Conservation (phyloP, 30 jellyfish, hydroid and myxozoan species). For the Hydractinia echinata region DNA sequence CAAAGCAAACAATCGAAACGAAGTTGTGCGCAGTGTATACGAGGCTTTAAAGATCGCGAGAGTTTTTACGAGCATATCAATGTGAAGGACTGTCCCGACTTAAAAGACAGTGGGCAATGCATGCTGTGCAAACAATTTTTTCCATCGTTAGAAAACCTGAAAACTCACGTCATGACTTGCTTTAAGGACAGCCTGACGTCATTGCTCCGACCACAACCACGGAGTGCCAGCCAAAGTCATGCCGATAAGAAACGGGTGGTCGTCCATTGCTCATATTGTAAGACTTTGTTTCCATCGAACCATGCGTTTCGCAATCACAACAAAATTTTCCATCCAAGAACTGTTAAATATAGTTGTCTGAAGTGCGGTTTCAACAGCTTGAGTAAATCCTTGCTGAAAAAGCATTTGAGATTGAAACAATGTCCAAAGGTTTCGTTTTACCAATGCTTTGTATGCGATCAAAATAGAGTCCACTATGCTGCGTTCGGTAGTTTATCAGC, state of each 20-base stretch:
- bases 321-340: not conserved
- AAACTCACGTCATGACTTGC: slow-evolving; percentile 19
- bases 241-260: slow-evolving; percentile 1
- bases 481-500: slow-evolving; percentile 10
- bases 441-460: slow-evolving; percentile 24
- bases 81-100: not conserved
- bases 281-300: slow-evolving; percentile 1
- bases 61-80: slow-evolving; percentile 18
- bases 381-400: slow-evolving; percentile 11
- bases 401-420: not conserved
- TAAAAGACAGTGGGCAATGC: slow-evolving; percentile 16
- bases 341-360: not conserved
- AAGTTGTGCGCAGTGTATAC: slow-evolving; percentile 22
- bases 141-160: not conserved
- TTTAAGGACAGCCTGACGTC: slow-evolving; percentile 22
- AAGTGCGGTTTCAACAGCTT: slow-evolving; percentile 11
- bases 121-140: slow-evolving; percentile 19
- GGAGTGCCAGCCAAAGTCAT: not conserved
- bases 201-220: slow-evolving; percentile 7
- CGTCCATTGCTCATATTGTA: slow-evolving; percentile 25
- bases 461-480: slow-evolving; percentile 5
- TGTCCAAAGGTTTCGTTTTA: not conserved
- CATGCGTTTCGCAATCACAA: not conserved
- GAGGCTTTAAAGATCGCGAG: slow-evolving; percentile 28
- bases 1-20: not conserved